These are phyloP conservation scores for Menidia beryllina DNA, from an alignment of 2,113 vertebrate species.

Conservation along the genomic window DNA sequence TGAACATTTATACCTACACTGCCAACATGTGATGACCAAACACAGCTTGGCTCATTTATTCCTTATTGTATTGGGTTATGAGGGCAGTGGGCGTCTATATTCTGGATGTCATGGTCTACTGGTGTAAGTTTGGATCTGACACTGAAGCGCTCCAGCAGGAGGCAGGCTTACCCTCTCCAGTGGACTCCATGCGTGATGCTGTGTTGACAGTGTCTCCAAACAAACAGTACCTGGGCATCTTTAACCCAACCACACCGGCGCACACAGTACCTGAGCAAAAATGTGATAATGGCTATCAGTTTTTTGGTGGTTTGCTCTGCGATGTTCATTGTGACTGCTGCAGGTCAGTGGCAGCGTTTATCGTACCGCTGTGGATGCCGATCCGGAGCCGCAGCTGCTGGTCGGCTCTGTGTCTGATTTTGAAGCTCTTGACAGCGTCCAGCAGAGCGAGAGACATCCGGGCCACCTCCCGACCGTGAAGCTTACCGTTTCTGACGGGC, in stretches of 20 bases:
- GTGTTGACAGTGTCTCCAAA: slow-evolving; percentile 98
- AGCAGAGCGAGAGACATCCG: slow-evolving; percentile 93
- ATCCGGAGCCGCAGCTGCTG: slow-evolving; percentile 90
- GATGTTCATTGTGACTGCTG: background rate
- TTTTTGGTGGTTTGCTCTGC: background rate
- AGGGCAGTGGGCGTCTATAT: background rate
- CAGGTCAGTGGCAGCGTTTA: too few species aligned
- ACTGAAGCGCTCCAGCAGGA: slow-evolving; percentile 1
- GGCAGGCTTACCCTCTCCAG: slow-evolving; percentile 86
- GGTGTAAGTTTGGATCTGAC: background rate
- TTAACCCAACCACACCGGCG: slow-evolving; percentile 93
- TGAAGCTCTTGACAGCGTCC: slow-evolving; percentile 89
- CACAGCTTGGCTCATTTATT: background rate
- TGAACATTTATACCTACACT: too few species aligned
- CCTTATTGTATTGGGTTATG: too few species aligned
- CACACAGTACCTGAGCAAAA: slow-evolving; percentile 88
- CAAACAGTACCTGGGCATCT: slow-evolving; percentile 97
- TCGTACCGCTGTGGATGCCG: slow-evolving; percentile 90
- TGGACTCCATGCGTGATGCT: slow-evolving; percentile 96
- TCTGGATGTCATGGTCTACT: background rate
- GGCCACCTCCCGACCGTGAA: slow-evolving; percentile 88
- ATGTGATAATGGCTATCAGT: background rate
- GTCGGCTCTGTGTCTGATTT: slow-evolving; percentile 86
- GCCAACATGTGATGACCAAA: too few species aligned
- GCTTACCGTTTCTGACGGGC: slow-evolving; percentile 89